phyloP scores from a whole-genome alignment of 2,797 vertebrate species.

The Arremon brunneinucha region DNA sequence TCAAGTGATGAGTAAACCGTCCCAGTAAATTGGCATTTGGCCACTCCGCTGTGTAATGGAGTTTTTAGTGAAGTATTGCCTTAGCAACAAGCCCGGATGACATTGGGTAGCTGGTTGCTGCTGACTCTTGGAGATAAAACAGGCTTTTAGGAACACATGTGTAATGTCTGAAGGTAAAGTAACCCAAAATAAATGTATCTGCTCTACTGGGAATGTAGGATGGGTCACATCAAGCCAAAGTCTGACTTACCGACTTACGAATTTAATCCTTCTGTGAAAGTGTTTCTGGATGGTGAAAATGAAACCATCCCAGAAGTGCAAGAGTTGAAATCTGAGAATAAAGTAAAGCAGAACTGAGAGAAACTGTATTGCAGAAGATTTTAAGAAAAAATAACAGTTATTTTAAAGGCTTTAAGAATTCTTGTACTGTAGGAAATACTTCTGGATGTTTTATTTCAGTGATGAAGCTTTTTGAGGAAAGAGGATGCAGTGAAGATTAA shows the following conservation, averaged over 20 bases:
- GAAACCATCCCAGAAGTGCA: neutral
- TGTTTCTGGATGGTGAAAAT: neutral
- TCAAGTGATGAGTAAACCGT: constrained; percentile 54
- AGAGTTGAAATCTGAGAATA: neutral
- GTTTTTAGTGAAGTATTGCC: constrained; percentile 35
- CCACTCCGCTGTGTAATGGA: constrained; percentile 17
- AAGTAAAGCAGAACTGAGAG: neutral
- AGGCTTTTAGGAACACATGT: constrained; percentile 50
- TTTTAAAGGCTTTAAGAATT: neutral
- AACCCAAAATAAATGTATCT: constrained; percentile 44
- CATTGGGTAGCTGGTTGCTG: constrained; percentile 43
- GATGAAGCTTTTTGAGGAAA: neutral
- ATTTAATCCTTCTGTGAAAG: constrained; percentile 24
- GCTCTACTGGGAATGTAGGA: neutral
- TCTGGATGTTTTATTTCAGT: neutral
- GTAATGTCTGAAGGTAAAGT: constrained; percentile 61
- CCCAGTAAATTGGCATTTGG: constrained; percentile 12
- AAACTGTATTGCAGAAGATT: neutral
- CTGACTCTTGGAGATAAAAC: constrained; percentile 62
- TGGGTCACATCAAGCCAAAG: neutral
- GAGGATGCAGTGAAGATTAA: neutral
- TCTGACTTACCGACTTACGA: constrained; percentile 1
- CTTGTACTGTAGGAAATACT: neutral
- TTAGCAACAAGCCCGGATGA: constrained; percentile 57
- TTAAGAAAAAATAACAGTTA: neutral